Percentiles rank a stretch among this genome's conserved stretches.
phyloP scores from a whole-genome alignment of 2,113 vertebrate genomes.

The Vidua macroura region DNA sequence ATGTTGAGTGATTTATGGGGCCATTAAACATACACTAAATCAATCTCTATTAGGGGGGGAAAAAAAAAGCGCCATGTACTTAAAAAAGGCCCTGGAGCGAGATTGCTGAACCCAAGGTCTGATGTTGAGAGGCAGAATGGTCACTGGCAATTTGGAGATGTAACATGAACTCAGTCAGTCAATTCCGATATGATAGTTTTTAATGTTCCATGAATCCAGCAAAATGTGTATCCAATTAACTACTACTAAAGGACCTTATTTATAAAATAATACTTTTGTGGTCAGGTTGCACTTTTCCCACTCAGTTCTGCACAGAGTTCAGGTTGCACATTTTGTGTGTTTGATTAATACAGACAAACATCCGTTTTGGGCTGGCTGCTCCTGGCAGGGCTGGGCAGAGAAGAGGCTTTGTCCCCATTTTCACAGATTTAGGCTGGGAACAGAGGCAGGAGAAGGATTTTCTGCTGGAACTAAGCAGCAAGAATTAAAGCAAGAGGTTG shows the following conservation, averaged over 20 bases:
- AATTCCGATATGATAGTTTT: slow-evolving; percentile 59
- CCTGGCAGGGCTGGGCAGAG: neutral
- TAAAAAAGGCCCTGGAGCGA: slow-evolving; percentile 40
- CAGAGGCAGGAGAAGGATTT: neutral
- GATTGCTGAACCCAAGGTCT: slow-evolving; percentile 55
- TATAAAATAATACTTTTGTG: slow-evolving; percentile 74
- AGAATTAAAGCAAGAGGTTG: neutral
- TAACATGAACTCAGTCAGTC: slow-evolving; percentile 60
- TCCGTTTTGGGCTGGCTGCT: neutral
- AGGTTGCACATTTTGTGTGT: slow-evolving; percentile 46
- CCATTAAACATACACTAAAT: slow-evolving; percentile 72
- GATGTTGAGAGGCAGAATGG: slow-evolving; percentile 49
- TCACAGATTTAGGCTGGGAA: neutral
- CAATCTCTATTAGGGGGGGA: slow-evolving; percentile 51
- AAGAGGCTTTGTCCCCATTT: neutral
- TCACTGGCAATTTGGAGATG: slow-evolving; percentile 57
- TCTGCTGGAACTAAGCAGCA: neutral
- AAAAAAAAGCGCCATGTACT: slow-evolving; percentile 12
- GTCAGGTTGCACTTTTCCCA: slow-evolving; percentile 72
- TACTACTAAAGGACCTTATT: slow-evolving; percentile 70
- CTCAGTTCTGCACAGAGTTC: slow-evolving; percentile 56
- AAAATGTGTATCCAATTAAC: slow-evolving; percentile 79
- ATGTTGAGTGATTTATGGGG: slow-evolving; percentile 69
- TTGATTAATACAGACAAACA: slow-evolving; percentile 60
- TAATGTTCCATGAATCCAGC: slow-evolving; percentile 67